phyloP scores from a whole-genome alignment of 23 tunicate species.

The Ciona savignyi region DNA sequence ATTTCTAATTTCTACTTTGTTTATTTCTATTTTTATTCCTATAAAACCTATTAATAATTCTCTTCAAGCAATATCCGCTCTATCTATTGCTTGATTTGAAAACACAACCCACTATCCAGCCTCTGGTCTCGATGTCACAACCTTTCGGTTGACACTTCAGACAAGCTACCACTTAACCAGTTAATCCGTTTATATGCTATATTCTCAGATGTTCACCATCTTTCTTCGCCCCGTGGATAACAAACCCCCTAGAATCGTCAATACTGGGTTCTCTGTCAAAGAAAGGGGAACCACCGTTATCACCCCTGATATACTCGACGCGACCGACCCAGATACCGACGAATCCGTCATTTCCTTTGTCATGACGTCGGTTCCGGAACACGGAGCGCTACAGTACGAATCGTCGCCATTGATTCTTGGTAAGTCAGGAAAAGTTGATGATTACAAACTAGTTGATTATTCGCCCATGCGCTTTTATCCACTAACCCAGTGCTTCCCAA shows the following conservation, averaged over 20 bases:
- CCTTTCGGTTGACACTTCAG: no score
- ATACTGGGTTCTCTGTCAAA: conserved; percentile 76
- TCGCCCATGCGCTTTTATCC: no score
- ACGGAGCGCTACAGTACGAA: conserved; percentile 63
- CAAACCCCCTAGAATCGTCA: conserved; percentile 84
- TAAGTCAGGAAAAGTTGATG: background rate
- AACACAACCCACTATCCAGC: no score
- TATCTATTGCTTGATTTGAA: no score
- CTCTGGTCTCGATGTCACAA: no score
- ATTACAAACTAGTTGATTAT: background rate
- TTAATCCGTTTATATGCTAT: no score
- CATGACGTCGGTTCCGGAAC: conserved; percentile 41
- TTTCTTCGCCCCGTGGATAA: conserved; percentile 90
- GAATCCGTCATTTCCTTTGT: conserved; percentile 56
- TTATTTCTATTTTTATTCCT: no score
- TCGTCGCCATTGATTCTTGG: conserved; percentile 21
- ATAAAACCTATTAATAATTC: no score
- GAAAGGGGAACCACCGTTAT: conserved; percentile 50
- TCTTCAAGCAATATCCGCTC: no score
- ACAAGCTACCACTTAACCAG: no score
- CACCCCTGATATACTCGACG: conserved; percentile 85
- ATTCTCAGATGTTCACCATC: conserved; percentile 61
- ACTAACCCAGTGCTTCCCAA: no score
- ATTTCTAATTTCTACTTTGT: no score
- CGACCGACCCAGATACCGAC: conserved; percentile 84